phyloP scores from a whole-genome alignment of 2,113 vertebrate genomes.

The Puntigrus tetrazona region DNA sequence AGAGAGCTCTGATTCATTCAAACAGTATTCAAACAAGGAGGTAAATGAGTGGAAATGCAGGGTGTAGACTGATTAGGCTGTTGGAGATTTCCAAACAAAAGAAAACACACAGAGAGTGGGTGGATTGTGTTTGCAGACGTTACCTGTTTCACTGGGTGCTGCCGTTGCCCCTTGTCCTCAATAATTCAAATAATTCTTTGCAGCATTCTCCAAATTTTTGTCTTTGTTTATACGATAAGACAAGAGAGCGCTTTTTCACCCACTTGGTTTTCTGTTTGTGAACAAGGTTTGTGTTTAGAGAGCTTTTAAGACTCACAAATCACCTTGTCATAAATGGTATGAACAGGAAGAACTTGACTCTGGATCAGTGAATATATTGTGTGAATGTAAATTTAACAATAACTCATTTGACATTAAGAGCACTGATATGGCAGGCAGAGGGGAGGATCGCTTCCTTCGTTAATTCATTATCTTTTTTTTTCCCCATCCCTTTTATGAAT shows the following conservation, averaged over 20 bases:
- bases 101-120: neutral
- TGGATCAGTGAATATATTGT: neutral
- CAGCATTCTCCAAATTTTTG: neutral
- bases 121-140: neutral
- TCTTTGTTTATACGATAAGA: neutral
- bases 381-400: neutral
- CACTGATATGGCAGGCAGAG: neutral
- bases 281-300: neutral
- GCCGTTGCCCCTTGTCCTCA: neutral
- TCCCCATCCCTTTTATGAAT: slow-evolving; percentile 33
- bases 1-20: slow-evolving; percentile 18
- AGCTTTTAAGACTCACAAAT: neutral
- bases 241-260: neutral
- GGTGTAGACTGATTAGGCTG: neutral
- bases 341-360: neutral
- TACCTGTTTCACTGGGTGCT: slow-evolving; percentile 18
- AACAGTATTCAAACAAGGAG: slow-evolving; percentile 21
- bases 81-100: slow-evolving; percentile 18
- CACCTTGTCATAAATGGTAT: neutral
- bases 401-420: neutral
- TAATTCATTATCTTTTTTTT: slow-evolving; percentile 28
- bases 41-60: neutral
- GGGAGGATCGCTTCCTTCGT: neutral
- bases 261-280: neutral
- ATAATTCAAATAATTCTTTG: neutral